Percentiles rank a stretch among this genome's conserved stretches.
Conservation (phyloP, 2,797 vertebrate genomes). For the Avahi laniger region DNA sequence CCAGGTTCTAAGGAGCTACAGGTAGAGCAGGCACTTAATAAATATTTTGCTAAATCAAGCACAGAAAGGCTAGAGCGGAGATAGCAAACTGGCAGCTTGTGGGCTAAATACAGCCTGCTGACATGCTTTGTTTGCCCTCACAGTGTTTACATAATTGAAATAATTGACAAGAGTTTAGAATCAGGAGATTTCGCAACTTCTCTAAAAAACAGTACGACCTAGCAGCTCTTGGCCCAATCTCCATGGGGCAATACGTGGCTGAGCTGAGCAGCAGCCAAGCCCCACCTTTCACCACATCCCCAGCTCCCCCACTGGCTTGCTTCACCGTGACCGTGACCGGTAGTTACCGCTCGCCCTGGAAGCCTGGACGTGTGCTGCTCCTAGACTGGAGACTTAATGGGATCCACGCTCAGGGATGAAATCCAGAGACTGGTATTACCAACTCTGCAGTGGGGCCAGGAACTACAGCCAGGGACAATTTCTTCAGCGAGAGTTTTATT, state of each 20-base stretch:
- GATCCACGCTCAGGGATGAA: neutral
- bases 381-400: neutral
- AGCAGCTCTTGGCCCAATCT: neutral
- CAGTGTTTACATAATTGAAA: constrained; percentile 6
- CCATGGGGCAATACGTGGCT: neutral
- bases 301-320: neutral
- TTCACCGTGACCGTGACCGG: neutral
- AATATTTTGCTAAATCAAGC: constrained; percentile 31
- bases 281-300: neutral
- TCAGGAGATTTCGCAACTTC: constrained; percentile 47
- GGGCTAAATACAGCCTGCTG: neutral
- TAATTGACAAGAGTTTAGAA: constrained; percentile 41
- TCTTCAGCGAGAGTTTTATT: neutral
- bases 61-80: neutral
- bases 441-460: neutral
- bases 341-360: neutral
- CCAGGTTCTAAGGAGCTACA: neutral
- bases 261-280: neutral
- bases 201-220: neutral
- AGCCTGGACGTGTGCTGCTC: too few species aligned
- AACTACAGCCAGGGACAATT: neutral
- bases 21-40: neutral
- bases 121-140: neutral
- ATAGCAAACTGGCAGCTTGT: neutral
- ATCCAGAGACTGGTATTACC: neutral